Evolutionary conservation across 35 echinoderm and acorn worm species (phyloP), one percentile per base, ranked within the genome.

Genomic region (Ophioderma brevispina): DNA sequence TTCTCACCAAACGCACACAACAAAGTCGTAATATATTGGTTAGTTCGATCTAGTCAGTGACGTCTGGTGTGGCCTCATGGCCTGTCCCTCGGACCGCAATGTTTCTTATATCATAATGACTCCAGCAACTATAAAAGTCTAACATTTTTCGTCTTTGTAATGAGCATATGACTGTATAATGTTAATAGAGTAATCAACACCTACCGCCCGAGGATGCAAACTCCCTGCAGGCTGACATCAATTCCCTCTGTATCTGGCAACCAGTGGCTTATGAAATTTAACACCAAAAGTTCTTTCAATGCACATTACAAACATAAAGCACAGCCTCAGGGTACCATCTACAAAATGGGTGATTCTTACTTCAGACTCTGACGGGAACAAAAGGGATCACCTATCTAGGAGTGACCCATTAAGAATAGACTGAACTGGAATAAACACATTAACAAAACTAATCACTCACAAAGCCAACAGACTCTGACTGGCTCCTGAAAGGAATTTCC

Each of bases 221-320:
- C 32, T 40, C 31, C 35, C 43, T 89, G 31, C 86, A 88, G 42
- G 34, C 63, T 6, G 92, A 94, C 39, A 23, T 94, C 13, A 49
- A 94, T 37, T 64, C 33, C 5, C 49, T 94, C 38, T 38, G 42
- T 34, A 35, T 1, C 13, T 90, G 81, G 92, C 39, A 90, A 41
- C 25, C 35, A 78, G 38, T 94, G 79, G 87, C 40, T 76, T 32
- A 94, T 89, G 92, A 42, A 35, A 14, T 94, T 94, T 35, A 94
- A 89, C 41, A n/a, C n/a, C 25, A 52, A 42, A 30, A 83, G 50
- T n/a, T 83, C 23, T 34, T 83, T 49, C 23, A 25, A 8, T 2
- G n/a, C n/a, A 25, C 15, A 18, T 25, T 15, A 15, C 59, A 70
- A 8, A 6, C 59, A 70, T 25, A 70, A 70, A 70, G n/a, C 1